A percentile compares a stretch with the other conserved stretches of the same genome.
These are phyloP conservation scores for Cyanistes caeruleus DNA, from an alignment of 2,113 vertebrate genomes.

Conservation along the genomic window DNA sequence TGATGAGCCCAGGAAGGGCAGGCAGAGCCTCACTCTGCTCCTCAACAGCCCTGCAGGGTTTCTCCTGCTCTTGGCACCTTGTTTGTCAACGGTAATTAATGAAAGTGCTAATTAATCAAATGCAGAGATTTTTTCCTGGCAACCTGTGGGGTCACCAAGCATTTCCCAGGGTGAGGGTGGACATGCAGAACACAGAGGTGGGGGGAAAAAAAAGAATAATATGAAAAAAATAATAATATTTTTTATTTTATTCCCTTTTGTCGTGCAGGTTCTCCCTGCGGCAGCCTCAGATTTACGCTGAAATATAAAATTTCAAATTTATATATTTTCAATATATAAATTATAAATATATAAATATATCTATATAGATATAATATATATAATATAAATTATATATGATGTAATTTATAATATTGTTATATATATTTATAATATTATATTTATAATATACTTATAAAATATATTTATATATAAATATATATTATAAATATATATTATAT, in stretches of 20 bases:
- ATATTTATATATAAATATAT: too few species aligned
- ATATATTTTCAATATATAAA: too few species aligned
- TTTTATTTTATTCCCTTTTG: neutral
- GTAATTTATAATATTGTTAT: too few species aligned
- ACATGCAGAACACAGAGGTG: neutral
- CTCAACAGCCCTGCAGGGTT: neutral
- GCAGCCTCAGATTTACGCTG: neutral
- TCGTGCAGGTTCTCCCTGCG: neutral
- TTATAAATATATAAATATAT: too few species aligned
- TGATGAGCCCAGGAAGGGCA: neutral
- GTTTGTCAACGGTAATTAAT: neutral
- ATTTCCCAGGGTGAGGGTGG: neutral
- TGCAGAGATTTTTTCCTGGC: neutral
- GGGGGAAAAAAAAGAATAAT: accelerated
- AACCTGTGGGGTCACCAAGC: neutral
- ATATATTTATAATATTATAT: too few species aligned
- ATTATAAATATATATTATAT: too few species aligned
- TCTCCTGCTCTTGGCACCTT: neutral
- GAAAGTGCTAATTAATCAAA: neutral
- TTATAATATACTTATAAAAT: too few species aligned
- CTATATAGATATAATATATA: too few species aligned
- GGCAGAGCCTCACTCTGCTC: neutral
- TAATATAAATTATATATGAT: too few species aligned
- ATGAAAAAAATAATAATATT: too few species aligned
- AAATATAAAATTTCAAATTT: too few species aligned